These are phyloP conservation scores for Picathartes gymnocephalus DNA, from an alignment of 2,113 vertebrate genomes.

Conservation along the genomic window DNA sequence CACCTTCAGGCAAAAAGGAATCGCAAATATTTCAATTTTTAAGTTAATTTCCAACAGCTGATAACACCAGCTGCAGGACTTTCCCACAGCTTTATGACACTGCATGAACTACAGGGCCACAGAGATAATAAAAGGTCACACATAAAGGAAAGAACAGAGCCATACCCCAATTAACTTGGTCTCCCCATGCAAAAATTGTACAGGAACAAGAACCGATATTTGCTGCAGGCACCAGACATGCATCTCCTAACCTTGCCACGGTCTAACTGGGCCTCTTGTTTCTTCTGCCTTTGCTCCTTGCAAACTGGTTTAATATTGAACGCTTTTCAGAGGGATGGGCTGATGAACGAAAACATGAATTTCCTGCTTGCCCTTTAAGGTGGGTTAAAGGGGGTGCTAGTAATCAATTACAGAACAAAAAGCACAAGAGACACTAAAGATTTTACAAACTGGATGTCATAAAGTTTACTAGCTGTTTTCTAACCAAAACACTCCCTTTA, in stretches of 20 bases:
- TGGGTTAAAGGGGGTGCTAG: slow-evolving; percentile 69
- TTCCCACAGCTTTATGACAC: slow-evolving; percentile 71
- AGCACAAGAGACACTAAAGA: not conserved
- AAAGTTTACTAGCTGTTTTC: not conserved
- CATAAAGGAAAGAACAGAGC: slow-evolving; percentile 69
- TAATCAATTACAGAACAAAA: slow-evolving; percentile 74
- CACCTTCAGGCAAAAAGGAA: slow-evolving; percentile 60
- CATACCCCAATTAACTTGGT: slow-evolving; percentile 77
- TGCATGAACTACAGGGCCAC: slow-evolving; percentile 57
- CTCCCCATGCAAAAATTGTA: slow-evolving; percentile 68
- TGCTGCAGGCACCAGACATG: slow-evolving; percentile 53
- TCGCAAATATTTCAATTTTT: slow-evolving; percentile 42
- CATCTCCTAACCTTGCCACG: slow-evolving; percentile 65
- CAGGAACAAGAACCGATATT: slow-evolving; percentile 62
- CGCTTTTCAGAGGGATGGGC: slow-evolving; percentile 70
- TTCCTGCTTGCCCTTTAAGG: slow-evolving; percentile 77
- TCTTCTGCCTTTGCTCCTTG: slow-evolving; percentile 70
- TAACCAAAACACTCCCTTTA: not conserved
- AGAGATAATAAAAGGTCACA: slow-evolving; percentile 73
- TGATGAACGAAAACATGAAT: slow-evolving; percentile 75
- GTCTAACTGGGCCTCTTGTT: slow-evolving; percentile 69
- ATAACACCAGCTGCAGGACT: slow-evolving; percentile 44
- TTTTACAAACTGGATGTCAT: not conserved
- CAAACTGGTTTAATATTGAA: slow-evolving; percentile 77
- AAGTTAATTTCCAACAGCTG: slow-evolving; percentile 65